Evolutionary conservation across 1,140 invertebrate species (phyloP).

Genomic region (Heliconius melpomene): DNA sequence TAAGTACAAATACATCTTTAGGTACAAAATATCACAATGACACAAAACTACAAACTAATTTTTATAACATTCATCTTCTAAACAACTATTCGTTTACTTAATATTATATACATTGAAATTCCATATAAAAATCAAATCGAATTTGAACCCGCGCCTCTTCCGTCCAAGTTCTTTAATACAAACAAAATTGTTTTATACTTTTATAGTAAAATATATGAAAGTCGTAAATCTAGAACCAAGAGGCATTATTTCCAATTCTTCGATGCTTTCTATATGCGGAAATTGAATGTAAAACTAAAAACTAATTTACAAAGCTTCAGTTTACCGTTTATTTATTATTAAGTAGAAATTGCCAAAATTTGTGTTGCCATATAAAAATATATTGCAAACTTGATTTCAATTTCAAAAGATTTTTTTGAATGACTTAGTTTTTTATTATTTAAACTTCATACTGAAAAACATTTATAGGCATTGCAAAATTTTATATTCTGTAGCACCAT

Average conservation of each 20-base stretch:
- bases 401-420: neutral
- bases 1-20: constrained; percentile 55
- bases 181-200: too few species aligned
- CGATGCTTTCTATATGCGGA: neutral
- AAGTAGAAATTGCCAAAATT: constrained; percentile 1
- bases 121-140: neutral
- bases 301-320: neutral
- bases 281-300: neutral
- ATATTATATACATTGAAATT: neutral
- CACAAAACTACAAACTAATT: constrained; percentile 20
- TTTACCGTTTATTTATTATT: neutral
- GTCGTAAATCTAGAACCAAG: too few species aligned
- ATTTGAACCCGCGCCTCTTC: neutral
- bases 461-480: neutral
- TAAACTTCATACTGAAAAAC: neutral
- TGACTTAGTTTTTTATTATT: neutral
- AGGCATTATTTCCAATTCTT: too few species aligned
- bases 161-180: neutral
- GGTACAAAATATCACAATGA: constrained; percentile 63
- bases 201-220: too few species aligned
- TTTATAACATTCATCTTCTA: constrained; percentile 1
- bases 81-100: neutral
- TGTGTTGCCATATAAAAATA: neutral
- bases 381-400: neutral
- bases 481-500: constrained; percentile 7